phyloP scores from a whole-genome alignment of 2,797 vertebrate genomes.

The Gallinago solitaria region DNA sequence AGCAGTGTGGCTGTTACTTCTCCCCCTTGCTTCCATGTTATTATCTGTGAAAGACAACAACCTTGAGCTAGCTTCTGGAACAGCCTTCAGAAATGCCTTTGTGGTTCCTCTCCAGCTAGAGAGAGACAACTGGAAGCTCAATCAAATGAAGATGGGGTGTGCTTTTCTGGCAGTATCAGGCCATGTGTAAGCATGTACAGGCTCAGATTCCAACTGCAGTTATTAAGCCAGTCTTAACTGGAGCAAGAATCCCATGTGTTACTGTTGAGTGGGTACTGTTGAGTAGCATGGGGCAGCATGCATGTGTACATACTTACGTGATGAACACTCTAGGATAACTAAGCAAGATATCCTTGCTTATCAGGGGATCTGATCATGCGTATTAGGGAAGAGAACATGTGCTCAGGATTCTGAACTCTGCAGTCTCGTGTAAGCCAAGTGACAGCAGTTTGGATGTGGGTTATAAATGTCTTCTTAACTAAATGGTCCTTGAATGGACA shows the following conservation, averaged over 20 bases:
- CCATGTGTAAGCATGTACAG: neutral
- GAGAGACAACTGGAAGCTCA: neutral
- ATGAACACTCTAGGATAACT: neutral
- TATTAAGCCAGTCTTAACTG: neutral
- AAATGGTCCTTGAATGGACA: neutral
- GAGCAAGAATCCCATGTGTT: neutral
- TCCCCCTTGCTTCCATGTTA: neutral
- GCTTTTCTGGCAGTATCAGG: neutral
- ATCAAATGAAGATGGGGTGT: neutral
- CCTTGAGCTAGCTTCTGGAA: neutral
- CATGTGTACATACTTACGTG: neutral
- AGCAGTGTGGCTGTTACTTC: neutral
- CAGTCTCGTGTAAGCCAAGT: neutral
- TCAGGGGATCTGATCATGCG: neutral
- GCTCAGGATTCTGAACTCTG: neutral
- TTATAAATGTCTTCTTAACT: neutral
- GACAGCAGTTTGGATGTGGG: neutral
- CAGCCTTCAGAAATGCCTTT: neutral
- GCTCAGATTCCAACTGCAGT: neutral
- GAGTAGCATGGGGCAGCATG: neutral
- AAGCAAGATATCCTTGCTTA: neutral
- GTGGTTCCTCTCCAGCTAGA: neutral
- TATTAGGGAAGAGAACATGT: neutral
- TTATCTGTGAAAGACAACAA: neutral
- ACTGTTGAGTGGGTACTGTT: neutral